Base-by-base conservation (phyloP, 2,113 vertebrate genomes). In the Indicator indicator region DNA sequence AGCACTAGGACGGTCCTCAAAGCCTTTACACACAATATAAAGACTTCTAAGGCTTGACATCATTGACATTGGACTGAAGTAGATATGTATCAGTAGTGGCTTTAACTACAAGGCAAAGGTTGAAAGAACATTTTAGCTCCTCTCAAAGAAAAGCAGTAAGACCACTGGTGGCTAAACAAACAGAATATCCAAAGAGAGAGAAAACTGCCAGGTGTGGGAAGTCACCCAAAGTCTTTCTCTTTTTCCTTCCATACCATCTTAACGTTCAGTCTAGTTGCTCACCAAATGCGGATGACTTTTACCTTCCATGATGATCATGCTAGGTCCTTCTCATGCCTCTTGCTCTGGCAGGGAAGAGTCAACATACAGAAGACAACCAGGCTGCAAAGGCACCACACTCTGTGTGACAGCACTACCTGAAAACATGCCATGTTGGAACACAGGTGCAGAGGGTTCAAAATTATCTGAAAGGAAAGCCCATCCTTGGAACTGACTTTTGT, bases 1-100 rank as follows among this genome's bases (percentile, higher is more conserved):
- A 93, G 69, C 2, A 1, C 64, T 78, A 28, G 62, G 65, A 83
- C 0, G 0, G 60, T 79, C 64, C 86, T 94, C 16, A 12, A 65
- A 86, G 84, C 52, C 67, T 89, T 93, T 70, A 69, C 52, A 62
- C 48, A 23, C 59, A 36, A n/a, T 48, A 69, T 80, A 91, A 97
- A 96, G 93, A 74, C 79, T 93, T 79, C 19, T 59, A 8, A 88
- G 73, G 82, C 90, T 78, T 97, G 95, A 96, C 97, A 97, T 97
- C 94, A 74, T 92, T 1, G 12, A 68, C 68, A 48, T 46, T 83
- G 65, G 69, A 88, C 27, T 93, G 94, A 96, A 96, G 93, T 91
- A 97, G 91, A 64, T 92, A 80, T 19, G 73, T 82, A 84, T 71
- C 86, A 82, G 86, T 83, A 46, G 36, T 93, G 88, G 90, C 95